Conservation (phyloP, 2,113 vertebrate species). For the Tachuris rubrigastra region DNA sequence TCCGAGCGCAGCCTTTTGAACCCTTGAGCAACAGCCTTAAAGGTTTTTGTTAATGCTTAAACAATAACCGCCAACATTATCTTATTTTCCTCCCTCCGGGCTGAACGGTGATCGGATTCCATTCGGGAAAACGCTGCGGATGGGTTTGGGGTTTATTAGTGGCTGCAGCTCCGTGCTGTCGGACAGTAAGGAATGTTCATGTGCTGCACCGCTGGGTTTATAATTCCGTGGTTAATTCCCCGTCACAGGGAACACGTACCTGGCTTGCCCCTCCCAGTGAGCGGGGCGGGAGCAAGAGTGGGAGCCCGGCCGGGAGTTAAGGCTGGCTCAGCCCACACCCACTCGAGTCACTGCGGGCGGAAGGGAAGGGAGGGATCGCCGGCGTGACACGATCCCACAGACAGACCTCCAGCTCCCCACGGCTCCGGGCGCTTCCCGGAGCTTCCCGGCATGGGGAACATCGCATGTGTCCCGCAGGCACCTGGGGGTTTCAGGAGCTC, state of each 20-base stretch:
- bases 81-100: not conserved
- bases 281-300: not conserved
- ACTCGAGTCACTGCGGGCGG: not conserved
- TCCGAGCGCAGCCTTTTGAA: not conserved
- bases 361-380: not conserved
- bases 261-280: not conserved
- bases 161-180: not conserved
- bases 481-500: conserved; percentile 68
- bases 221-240: not conserved
- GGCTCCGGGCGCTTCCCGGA: not conserved
- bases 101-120: not conserved
- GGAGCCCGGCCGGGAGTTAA: not conserved
- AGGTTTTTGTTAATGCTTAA: not conserved
- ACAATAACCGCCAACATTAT: not conserved
- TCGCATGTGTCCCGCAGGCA: conserved; percentile 72
- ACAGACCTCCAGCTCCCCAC: not conserved
- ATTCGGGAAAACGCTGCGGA: accelerated
- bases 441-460: conserved; percentile 73
- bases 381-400: not conserved
- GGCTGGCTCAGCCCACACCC: conserved; percentile 2
- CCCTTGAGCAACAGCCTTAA: not conserved
- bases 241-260: not conserved
- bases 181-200: accelerated
- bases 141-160: not conserved
- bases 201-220: accelerated